These are phyloP conservation scores for Lampris megalopsis DNA, from an alignment of 2,113 vertebrate genomes.

Conservation along the genomic window DNA sequence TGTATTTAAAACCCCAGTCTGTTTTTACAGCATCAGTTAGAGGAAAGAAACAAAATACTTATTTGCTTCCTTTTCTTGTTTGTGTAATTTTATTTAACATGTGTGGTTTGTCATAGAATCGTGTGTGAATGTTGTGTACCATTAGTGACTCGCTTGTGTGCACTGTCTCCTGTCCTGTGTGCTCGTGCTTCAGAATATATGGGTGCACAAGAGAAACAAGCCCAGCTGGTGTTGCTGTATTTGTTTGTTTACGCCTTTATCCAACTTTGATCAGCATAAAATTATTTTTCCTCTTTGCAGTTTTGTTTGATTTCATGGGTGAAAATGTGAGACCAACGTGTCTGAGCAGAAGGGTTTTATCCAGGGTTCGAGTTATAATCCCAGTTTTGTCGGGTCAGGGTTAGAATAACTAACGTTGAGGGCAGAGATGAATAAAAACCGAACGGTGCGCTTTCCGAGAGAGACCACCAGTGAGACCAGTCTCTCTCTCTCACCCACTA, in stretches of 20 bases:
- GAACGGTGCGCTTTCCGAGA: no score
- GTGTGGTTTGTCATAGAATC: slow-evolving; percentile 74
- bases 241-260: slow-evolving; percentile 84
- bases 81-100: slow-evolving; percentile 83
- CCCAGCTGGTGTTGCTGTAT: slow-evolving; percentile 86
- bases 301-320: no score
- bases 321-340: no score
- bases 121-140: slow-evolving; percentile 53
- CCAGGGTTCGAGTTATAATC: no score
- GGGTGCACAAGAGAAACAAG: slow-evolving; percentile 81
- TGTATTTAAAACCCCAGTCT: slow-evolving; percentile 71
- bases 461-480: no score
- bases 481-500: no score
- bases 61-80: slow-evolving; percentile 83
- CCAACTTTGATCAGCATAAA: slow-evolving; percentile 88
- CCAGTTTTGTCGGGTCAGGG: no score
- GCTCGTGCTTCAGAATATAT: slow-evolving; percentile 78
- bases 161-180: slow-evolving; percentile 76
- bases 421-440: no score
- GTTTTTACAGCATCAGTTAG: slow-evolving; percentile 49
- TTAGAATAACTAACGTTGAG: no score
- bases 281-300: background rate
- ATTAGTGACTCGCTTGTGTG: slow-evolving; percentile 66
- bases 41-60: slow-evolving; percentile 81
- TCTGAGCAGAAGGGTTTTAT: no score